Base-by-base conservation (phyloP, 2,797 vertebrate genomes). In the Crenichthys baileyi region DNA sequence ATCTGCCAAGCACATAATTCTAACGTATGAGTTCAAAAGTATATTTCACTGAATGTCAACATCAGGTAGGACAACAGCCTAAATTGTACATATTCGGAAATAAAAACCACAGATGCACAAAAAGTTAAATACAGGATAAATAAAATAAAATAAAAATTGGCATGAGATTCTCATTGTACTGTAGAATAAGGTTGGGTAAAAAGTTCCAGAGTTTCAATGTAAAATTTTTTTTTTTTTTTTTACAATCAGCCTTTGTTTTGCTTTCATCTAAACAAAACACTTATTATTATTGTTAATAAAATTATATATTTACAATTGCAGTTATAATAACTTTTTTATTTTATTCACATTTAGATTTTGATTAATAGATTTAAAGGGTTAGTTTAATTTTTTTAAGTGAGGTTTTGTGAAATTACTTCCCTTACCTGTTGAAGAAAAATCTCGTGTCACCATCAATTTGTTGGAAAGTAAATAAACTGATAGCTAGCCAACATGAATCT, bases 1-100 rank as follows among this genome's bases (percentile, higher is more conserved):
- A 72, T 74, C 78, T 81, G 84, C 85, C 86, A 85, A 83, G 83
- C 53, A 70, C 68, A 67, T 77, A 87, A 81, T 86, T 80, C 78
- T 84, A 46, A 81, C 83, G 77, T 80, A 80, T 70, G 76, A 89
- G 87, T 36, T 70, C 65, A 63, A 73, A 80, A 85, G 61, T 41
- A 18, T 75, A 70, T 72, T 73, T 73, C 39, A 72, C 82, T 79
- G 72, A 85, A 80, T 73, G 79, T 70, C 81, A 75, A 22, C 16
- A 67, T 63, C 39, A 67, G 31, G 61, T 83, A 75, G 71, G 55
- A 68, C 76, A 85, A 20, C 22, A 51, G 44, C n/a, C 76, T 18
- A 5, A 72, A 76, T 72, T 60, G 50, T 31, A 20, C 5, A 63
- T 15, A 1, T 60, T 39, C 68, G 29, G 5, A 39, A 20, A 44